Evolutionary conservation across 2,113 vertebrate species (phyloP).

Genomic region (Alces alces): DNA sequence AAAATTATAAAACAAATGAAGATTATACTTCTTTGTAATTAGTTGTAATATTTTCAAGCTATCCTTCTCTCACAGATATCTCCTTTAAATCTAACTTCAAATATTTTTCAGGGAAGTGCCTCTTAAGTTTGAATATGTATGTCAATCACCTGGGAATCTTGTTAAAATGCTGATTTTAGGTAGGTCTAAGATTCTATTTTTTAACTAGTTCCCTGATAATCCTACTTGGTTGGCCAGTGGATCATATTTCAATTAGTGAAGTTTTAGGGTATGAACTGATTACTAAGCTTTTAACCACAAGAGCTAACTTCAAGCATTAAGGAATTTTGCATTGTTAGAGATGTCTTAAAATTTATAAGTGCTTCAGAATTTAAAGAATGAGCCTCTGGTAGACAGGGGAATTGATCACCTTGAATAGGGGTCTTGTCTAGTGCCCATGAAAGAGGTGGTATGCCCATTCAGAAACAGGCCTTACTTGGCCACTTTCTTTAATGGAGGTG

Average conservation of each 20-base stretch:
- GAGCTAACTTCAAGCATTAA: not conserved
- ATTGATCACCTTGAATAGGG: not conserved
- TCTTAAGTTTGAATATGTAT: not conserved
- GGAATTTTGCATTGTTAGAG: not conserved
- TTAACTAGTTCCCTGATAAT: not conserved
- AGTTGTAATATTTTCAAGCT: not conserved
- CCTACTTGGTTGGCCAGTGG: not conserved
- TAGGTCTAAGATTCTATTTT: not conserved
- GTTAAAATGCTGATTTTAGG: not conserved
- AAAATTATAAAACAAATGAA: not conserved
- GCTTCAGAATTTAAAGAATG: not conserved
- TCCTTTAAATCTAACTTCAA: not conserved
- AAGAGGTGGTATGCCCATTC: not conserved
- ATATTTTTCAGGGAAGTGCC: not conserved
- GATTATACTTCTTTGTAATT: not conserved
- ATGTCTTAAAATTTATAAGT: not conserved
- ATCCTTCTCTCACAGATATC: not conserved
- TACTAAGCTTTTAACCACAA: not conserved
- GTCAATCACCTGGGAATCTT: not conserved
- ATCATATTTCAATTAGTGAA: not conserved
- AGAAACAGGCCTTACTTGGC: not conserved
- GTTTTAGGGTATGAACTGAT: not conserved
- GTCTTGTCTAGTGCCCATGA: not conserved
- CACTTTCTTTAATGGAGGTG: not conserved
- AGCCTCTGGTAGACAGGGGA: not conserved